A percentile compares a stretch with the other conserved stretches of the same genome.
Evolutionary conservation across 2,888 invertebrate genomes (phyloP).

Genomic region (Arrhopalites spinosus): DNA sequence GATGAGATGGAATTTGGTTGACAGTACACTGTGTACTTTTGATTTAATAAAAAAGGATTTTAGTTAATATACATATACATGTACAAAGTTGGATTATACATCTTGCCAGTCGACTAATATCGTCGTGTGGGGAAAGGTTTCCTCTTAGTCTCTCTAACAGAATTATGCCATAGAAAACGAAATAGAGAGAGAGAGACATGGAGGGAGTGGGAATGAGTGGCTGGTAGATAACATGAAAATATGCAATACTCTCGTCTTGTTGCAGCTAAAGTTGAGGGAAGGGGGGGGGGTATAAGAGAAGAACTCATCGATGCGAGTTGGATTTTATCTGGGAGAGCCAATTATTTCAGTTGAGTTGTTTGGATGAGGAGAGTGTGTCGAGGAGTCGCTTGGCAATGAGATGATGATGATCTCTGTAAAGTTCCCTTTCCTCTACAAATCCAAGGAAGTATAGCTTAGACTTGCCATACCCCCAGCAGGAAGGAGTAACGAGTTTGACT

Average conservation of each 20-base stretch:
- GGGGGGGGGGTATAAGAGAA: no score
- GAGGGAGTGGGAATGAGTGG: neutral
- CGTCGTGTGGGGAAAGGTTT: neutral
- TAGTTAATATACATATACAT: no score
- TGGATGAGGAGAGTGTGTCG: constrained; percentile 28
- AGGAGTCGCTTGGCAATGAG: constrained; percentile 31
- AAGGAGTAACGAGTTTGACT: neutral
- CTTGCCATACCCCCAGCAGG: no score
- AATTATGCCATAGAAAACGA: constrained; percentile 2
- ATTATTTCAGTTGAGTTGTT: constrained; percentile 35
- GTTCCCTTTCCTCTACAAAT: constrained; percentile 22
- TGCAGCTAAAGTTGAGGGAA: constrained; percentile 12
- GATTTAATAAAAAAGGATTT: no score
- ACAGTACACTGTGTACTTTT: no score
- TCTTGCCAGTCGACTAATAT: no score
- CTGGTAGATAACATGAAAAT: no score
- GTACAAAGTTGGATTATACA: no score
- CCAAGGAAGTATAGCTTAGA: neutral
- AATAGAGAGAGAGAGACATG: neutral
- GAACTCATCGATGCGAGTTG: constrained; percentile 33
- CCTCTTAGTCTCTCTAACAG: neutral
- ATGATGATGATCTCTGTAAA: neutral
- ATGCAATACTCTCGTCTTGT: neutral
- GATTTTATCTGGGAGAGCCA: constrained; percentile 35
- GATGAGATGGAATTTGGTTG: no score